Percentiles rank a stretch among this genome's conserved stretches.
Evolutionary conservation across 2,888 invertebrate species (phyloP).

Genomic region (Folsomia manolachei): DNA sequence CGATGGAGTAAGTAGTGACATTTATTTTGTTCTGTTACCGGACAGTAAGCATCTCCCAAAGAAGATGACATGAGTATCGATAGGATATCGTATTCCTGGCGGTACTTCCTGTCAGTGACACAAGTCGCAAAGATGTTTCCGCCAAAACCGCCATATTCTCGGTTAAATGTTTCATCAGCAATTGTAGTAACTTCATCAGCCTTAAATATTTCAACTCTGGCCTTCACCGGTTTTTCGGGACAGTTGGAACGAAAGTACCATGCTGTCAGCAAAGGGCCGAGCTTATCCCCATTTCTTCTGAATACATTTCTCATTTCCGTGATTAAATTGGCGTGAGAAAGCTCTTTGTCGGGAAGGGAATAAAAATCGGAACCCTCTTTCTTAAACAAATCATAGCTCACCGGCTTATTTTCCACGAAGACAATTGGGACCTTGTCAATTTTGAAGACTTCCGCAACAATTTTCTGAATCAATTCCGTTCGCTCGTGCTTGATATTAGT

Average conservation of each 20-base stretch:
- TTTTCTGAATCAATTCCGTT: not conserved
- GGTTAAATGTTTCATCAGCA: too few species aligned
- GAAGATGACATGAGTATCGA: too few species aligned
- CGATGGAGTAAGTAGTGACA: too few species aligned
- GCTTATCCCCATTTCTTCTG: not conserved
- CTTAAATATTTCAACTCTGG: not conserved
- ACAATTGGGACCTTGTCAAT: constrained; percentile 14
- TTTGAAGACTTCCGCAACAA: not conserved
- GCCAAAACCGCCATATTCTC: too few species aligned
- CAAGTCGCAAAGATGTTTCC: too few species aligned
- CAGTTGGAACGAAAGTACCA: constrained; percentile 20
- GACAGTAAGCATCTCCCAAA: too few species aligned
- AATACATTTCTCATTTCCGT: constrained; percentile 9
- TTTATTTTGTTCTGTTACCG: too few species aligned
- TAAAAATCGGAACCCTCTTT: constrained; percentile 9
- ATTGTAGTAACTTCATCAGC: not conserved
- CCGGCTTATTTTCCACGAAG: constrained; percentile 23
- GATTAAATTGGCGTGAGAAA: constrained; percentile 25
- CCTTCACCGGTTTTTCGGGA: constrained; percentile 14
- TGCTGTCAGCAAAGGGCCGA: constrained; percentile 7
- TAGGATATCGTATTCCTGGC: too few species aligned
- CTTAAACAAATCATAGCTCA: not conserved
- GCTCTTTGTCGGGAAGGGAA: constrained; percentile 18
- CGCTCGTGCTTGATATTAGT: too few species aligned
- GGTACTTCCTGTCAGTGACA: too few species aligned